These are phyloP conservation scores for Oreonectes daqikongensis DNA, from an alignment of 2,797 vertebrate genomes.

Conservation along the genomic window DNA sequence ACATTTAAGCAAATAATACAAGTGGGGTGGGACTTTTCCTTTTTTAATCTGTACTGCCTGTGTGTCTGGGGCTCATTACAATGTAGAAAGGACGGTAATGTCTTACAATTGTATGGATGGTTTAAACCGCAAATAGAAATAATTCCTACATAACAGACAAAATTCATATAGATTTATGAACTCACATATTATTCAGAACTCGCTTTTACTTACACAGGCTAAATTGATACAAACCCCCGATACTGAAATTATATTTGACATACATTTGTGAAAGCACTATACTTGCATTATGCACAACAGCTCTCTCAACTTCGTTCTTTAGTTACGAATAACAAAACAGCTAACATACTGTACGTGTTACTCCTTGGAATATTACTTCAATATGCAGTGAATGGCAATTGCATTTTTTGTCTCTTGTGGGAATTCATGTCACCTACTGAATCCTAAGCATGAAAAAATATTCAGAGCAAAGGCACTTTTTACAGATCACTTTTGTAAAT, in stretches of 20 bases:
- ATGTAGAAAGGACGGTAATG: not conserved
- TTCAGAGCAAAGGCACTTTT: constrained; percentile 29
- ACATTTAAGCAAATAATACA: constrained; percentile 31
- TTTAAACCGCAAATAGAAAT: not conserved
- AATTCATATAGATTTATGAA: not conserved
- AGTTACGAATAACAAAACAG: not conserved
- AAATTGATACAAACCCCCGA: constrained; percentile 7
- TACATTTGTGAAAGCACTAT: constrained; percentile 4
- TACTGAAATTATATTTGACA: not conserved
- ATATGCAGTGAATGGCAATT: constrained; percentile 7
- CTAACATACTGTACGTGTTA: constrained; percentile 6
- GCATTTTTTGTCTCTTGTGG: not conserved
- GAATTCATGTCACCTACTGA: not conserved
- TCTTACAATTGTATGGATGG: not conserved
- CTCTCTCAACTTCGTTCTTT: not conserved
- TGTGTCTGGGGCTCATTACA: not conserved
- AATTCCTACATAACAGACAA: not conserved
- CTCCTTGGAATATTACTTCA: constrained; percentile 11
- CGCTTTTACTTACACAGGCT: not conserved
- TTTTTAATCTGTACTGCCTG: constrained; percentile 10
- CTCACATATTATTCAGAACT: not conserved
- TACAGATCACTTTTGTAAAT: not conserved
- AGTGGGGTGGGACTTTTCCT: not conserved
- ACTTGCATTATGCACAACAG: not conserved
- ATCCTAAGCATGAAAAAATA: constrained; percentile 4